Evolutionary conservation across 2,113 vertebrate species (phyloP).

Genomic region (Urocitellus parryii): DNA sequence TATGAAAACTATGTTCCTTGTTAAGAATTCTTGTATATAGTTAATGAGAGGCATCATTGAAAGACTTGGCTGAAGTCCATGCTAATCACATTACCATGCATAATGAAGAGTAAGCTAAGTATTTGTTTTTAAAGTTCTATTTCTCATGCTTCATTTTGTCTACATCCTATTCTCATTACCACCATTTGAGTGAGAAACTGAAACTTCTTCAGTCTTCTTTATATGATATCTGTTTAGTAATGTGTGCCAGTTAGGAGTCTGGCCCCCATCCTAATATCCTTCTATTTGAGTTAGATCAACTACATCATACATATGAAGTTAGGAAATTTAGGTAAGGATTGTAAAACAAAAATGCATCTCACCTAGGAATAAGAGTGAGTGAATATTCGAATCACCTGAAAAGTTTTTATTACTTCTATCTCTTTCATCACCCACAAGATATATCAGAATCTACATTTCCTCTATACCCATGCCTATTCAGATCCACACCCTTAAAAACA

Average conservation of each 20-base stretch:
- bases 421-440: neutral
- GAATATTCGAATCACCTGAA: neutral
- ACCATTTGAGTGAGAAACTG: neutral
- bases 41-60: conserved; percentile 29
- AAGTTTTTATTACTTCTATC: neutral
- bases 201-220: conserved; percentile 5
- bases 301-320: neutral
- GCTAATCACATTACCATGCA: conserved; percentile 7
- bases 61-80: conserved; percentile 28
- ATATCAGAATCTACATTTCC: neutral
- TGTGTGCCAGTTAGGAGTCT: neutral
- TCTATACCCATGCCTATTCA: neutral
- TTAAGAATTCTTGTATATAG: conserved; percentile 32
- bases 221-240: neutral
- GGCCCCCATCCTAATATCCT: neutral
- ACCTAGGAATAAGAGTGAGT: neutral
- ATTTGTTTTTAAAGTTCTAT: conserved; percentile 44
- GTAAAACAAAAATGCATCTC: neutral
- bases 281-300: neutral
- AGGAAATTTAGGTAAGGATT: neutral
- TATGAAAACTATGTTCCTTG: neutral
- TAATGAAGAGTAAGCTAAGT: conserved; percentile 15
- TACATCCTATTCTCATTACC: conserved; percentile 13
- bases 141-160: conserved; percentile 25
- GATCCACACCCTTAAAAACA: neutral